Evolutionary conservation across 2,113 vertebrate species (phyloP).

Genomic region (Zosterops borbonicus): DNA sequence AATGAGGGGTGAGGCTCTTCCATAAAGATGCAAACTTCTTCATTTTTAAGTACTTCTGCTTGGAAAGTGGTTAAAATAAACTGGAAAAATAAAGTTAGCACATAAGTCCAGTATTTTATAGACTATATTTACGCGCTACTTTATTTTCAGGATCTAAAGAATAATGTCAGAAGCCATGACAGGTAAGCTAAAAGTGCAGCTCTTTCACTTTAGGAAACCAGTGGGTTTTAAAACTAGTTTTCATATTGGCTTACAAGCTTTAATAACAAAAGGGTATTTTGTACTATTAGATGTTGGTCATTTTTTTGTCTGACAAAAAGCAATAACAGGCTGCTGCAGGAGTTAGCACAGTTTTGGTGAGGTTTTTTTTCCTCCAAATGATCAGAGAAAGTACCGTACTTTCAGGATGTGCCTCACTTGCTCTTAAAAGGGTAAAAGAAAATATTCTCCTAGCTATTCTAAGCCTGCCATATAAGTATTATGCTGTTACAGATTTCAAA

Average conservation of each 20-base stretch:
- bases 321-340: constrained; percentile 25
- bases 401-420: constrained; percentile 39
- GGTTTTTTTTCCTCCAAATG: constrained; percentile 31
- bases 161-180: background rate
- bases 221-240: background rate
- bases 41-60: background rate
- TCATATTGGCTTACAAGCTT: background rate
- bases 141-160: background rate
- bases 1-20: background rate
- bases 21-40: background rate
- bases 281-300: constrained; percentile 20
- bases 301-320: constrained; percentile 23
- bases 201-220: background rate
- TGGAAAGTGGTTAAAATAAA: background rate
- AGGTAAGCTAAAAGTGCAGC: background rate
- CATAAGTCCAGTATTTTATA: background rate
- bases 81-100: background rate
- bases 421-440: constrained; percentile 65
- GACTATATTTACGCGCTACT: background rate
- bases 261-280: constrained; percentile 17
- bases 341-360: constrained; percentile 41
- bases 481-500: constrained; percentile 82
- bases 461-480: constrained; percentile 75
- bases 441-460: constrained; percentile 62
- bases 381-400: constrained; percentile 64